phyloP scores from a whole-genome alignment of 2,888 invertebrate species.

The Matsumyia berberina region DNA sequence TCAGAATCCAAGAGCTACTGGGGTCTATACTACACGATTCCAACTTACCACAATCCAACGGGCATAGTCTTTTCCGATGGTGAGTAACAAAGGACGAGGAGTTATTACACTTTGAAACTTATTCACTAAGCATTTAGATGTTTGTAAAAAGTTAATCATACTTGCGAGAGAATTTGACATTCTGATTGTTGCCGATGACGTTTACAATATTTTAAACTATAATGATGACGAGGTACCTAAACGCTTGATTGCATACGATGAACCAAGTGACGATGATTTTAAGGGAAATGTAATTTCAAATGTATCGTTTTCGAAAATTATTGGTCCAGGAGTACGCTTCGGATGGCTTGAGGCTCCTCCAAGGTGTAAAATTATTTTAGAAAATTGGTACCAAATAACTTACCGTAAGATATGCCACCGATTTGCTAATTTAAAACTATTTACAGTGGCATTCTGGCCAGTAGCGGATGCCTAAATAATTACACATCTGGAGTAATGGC shows the following conservation, averaged over 20 bases:
- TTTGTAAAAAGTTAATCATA: constrained; percentile 83
- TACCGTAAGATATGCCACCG: too few relatives aligned
- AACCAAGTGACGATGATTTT: constrained; percentile 81
- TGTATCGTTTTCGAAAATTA: constrained; percentile 87
- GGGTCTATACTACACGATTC: constrained; percentile 86
- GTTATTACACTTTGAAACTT: constrained; percentile 17
- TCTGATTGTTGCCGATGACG: constrained; percentile 87
- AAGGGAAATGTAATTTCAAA: constrained; percentile 87
- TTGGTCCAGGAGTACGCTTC: constrained; percentile 87
- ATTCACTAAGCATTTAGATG: constrained; percentile 78
- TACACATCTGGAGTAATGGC: constrained; percentile 86
- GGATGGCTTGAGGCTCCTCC: constrained; percentile 88
- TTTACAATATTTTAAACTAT: constrained; percentile 87
- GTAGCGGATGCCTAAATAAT: constrained; percentile 87
- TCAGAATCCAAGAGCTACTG: constrained; percentile 85
- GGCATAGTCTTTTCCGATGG: constrained; percentile 85
- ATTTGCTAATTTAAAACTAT: neutral
- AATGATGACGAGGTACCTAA: constrained; percentile 83
- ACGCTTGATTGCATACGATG: constrained; percentile 86
- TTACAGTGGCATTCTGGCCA: constrained; percentile 85
- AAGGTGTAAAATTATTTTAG: constrained; percentile 83
- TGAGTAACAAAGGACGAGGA: constrained; percentile 76
- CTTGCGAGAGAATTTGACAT: constrained; percentile 84
- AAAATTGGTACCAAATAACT: constrained; percentile 80
- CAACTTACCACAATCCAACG: constrained; percentile 87